Base-by-base conservation (phyloP, 2,888 invertebrate genomes). In the Eulithis testata region DNA sequence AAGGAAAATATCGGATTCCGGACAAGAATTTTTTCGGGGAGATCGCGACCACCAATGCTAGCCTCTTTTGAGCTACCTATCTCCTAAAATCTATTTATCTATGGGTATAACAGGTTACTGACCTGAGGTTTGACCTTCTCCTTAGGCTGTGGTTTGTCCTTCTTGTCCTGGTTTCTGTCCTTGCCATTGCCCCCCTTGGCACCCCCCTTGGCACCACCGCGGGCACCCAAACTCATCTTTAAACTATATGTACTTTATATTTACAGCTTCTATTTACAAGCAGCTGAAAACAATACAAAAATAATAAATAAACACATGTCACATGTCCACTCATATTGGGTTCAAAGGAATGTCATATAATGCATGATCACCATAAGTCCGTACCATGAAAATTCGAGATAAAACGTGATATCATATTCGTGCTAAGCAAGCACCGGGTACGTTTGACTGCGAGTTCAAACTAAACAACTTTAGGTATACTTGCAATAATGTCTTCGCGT, bases 211-310 rank as follows among this genome's bases (percentile, higher is more conserved):
- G 95, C 94, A 95, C 95, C 94, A 94, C 95, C 94, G 91, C 95
- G 95, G 91, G 94, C 94, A 87, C 94, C 94, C 94, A 95, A 94
- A 94, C 95, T 95, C 95, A 95, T 95, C 88, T 94, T 95, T 95
- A 95, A 65, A 64, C 79, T 82, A 85, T 87, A 89, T 91, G 88
- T 89, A 85, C 80, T 78, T 94, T 95, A 94, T 96, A 96, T 96
- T 94, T 96, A 96, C 96, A 96, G 94, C 94, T 94, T 94, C 94
- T 96, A 96, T 96, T 94, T 96, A 96, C 96, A 96, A 94, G 93
- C 89, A 94, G 92, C 92, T 95, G 94, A 87, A 94, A 89, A 94
- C 94, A 88, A 52, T 0, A 55, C 21, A 55, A 11, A 21, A 7
- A 8, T 14, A 9, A 53, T 40, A 9, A 21, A 40, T 14, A 37